Percentiles rank a stretch among this genome's conserved stretches.
These are phyloP conservation scores for Drosophila tani DNA, from an alignment of 1,140 invertebrate genomes.

Conservation along the genomic window DNA sequence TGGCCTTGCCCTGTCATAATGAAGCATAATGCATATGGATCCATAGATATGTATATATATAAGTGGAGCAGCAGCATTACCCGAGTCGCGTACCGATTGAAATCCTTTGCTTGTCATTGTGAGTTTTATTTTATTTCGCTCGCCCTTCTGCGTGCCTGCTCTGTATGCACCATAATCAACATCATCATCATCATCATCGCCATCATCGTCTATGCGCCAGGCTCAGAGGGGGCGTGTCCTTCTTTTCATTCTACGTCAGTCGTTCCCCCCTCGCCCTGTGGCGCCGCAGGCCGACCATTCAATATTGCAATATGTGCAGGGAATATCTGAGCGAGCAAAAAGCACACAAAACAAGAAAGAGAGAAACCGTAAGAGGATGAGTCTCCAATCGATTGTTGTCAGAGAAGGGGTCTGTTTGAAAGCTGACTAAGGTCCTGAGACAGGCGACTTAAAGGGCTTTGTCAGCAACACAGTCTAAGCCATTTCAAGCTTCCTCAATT, in stretches of 20 bases:
- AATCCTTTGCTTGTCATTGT: constrained; percentile 58
- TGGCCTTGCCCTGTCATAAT: constrained; percentile 48
- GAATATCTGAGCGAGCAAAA: constrained; percentile 27
- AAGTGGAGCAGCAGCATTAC: constrained; percentile 29
- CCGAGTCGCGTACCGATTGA: constrained; percentile 37
- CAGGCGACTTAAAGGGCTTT: constrained; percentile 11
- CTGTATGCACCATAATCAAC: constrained; percentile 23
- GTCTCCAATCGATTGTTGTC: constrained; percentile 51
- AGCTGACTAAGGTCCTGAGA: constrained; percentile 19
- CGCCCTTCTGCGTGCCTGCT: constrained; percentile 1
- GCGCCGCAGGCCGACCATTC: constrained; percentile 59
- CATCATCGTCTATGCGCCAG: constrained; percentile 15
- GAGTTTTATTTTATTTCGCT: constrained; percentile 57
- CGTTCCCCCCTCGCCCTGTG: constrained; percentile 14
- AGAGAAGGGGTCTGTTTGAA: neutral
- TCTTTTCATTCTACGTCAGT: constrained; percentile 12
- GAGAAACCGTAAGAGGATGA: constrained; percentile 1
- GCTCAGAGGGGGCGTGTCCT: constrained; percentile 7
- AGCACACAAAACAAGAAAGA: constrained; percentile 9
- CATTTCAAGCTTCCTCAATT: neutral
- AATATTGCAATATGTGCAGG: constrained; percentile 66
- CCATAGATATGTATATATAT: constrained; percentile 28
- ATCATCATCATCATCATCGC: constrained; percentile 6
- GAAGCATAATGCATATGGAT: constrained; percentile 57
- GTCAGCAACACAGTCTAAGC: constrained; percentile 14